A percentile compares a stretch with the other conserved stretches of the same genome.
Evolutionary conservation across 2,888 invertebrate genomes (phyloP).

Genomic region (Drosophila buzzatii): DNA sequence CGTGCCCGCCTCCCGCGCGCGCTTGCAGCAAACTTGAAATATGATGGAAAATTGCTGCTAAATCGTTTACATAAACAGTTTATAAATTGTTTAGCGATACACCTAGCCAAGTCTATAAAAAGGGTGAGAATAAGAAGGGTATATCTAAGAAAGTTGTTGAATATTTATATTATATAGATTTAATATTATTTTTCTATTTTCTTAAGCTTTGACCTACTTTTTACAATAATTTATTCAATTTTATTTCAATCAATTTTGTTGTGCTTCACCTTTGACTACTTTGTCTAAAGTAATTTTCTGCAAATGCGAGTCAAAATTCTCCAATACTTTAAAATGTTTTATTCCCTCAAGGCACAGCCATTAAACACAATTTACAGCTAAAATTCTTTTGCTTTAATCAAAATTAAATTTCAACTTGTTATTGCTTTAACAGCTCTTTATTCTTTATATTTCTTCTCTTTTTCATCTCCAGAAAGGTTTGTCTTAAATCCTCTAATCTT

Average conservation of each 20-base stretch:
- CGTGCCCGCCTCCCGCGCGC: background rate
- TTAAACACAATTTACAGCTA: background rate
- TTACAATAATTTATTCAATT: background rate
- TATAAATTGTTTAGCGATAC: slow-evolving; percentile 1
- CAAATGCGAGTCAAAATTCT: background rate
- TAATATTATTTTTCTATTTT: no score
- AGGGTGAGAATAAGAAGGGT: background rate
- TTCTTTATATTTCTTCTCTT: background rate
- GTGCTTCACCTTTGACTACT: no score
- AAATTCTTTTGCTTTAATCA: background rate
- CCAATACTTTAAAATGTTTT: background rate
- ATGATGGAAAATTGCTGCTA: slow-evolving; percentile 47
- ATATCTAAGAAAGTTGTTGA: background rate
- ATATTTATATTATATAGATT: no score
- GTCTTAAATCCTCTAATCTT: background rate
- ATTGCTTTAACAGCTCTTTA: background rate
- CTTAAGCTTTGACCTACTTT: no score
- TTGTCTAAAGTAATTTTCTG: background rate
- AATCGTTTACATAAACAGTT: slow-evolving; percentile 38
- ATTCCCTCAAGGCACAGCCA: background rate
- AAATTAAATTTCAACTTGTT: background rate
- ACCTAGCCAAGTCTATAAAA: background rate
- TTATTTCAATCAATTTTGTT: background rate
- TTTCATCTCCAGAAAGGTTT: background rate
- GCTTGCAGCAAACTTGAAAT: slow-evolving; percentile 41